A percentile compares a stretch with the other conserved stretches of the same genome.
These are phyloP conservation scores for Planococcus citri DNA, from an alignment of 1,140 invertebrate genomes.

Conservation along the genomic window DNA sequence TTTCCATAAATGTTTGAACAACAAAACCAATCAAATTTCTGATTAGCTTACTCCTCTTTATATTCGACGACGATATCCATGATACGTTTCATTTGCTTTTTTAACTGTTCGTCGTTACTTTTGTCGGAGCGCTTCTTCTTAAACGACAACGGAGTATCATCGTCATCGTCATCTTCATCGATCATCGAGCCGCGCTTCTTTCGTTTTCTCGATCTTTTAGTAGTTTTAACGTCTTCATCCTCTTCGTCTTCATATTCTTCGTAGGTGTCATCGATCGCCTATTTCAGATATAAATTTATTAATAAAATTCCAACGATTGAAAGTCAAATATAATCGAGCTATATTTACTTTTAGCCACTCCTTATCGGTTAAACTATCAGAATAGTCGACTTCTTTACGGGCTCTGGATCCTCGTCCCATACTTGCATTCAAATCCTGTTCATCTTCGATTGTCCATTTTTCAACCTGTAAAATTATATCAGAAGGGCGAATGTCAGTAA, in stretches of 20 bases:
- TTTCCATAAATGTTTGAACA: no score
- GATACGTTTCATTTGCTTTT: constrained; percentile 66
- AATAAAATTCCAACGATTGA: neutral
- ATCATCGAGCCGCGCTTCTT: constrained; percentile 40
- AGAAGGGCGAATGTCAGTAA: neutral
- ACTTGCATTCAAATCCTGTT: constrained; percentile 49
- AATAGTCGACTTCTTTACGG: constrained; percentile 95
- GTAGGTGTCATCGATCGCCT: constrained; percentile 47
- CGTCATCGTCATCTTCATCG: constrained; percentile 25
- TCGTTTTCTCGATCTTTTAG: constrained; percentile 39
- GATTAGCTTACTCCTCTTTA: constrained; percentile 39
- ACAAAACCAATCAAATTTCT: no score
- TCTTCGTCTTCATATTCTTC: constrained; percentile 65
- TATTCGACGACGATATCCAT: constrained; percentile 71
- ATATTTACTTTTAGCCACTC: constrained; percentile 69
- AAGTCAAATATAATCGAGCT: no score
- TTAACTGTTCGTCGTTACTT: constrained; percentile 35
- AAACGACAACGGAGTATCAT: neutral
- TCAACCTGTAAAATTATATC: constrained; percentile 31
- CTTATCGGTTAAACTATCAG: constrained; percentile 88
- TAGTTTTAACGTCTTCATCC: constrained; percentile 42
- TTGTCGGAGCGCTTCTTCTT: neutral
- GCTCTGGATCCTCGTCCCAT: constrained; percentile 78
- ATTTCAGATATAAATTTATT: neutral
- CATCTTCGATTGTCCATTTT: constrained; percentile 65